Base-by-base conservation (phyloP, 2,888 invertebrate genomes). In the Eurytoma californica region DNA sequence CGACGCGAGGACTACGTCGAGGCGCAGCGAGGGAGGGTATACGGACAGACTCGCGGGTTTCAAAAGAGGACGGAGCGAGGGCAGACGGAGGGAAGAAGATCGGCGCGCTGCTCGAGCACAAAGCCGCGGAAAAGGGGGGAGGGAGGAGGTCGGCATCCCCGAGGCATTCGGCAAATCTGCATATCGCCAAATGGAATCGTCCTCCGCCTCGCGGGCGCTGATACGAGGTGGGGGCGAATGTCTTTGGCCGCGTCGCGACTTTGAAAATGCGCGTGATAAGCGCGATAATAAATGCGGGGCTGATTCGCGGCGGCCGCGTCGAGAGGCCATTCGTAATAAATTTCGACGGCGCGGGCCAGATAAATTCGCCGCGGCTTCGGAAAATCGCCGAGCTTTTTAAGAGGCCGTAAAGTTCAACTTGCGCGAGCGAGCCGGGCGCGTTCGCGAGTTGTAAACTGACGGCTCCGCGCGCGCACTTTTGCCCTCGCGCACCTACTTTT, bases 151-250 rank as follows among this genome's bases (percentile, higher is more conserved):
- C 58, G 80, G 79, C 82, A 80, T 81, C 82, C 83, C 84, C 77
- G 80, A 82, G 84, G 84, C 83, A 85, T 85, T 84, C 84, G 84
- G 77, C 82, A 79, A 85, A 86, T 86, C 86, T 86, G 85, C 86
- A 86, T 86, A 86, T 86, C 86, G 85, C 80, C 70, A 85, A 86
- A 86, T 85, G 85, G 85, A 86, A 87, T 85, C 85, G 82, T 85
- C 82, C 82, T 39, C 73, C 72, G 81, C 74, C 68, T 68, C 18
- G 39, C 63, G 14, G 7, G 30, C 30, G 16, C n/a, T 61, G 61
- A 24, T 61, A 51, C 24, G 2, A 5, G 47, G 20, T n/a, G n/a
- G n/a, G n/a, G n/a, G 51, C 49, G 24, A 49, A 28, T 60, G 24
- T 4, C n/a, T 39, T 13, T 30, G 39, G 4, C 3, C 3, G 63